Evolutionary conservation across 1,140 invertebrate species (phyloP), one percentile per base, ranked within the genome.

Genomic region (Hypothenemus hampei): DNA sequence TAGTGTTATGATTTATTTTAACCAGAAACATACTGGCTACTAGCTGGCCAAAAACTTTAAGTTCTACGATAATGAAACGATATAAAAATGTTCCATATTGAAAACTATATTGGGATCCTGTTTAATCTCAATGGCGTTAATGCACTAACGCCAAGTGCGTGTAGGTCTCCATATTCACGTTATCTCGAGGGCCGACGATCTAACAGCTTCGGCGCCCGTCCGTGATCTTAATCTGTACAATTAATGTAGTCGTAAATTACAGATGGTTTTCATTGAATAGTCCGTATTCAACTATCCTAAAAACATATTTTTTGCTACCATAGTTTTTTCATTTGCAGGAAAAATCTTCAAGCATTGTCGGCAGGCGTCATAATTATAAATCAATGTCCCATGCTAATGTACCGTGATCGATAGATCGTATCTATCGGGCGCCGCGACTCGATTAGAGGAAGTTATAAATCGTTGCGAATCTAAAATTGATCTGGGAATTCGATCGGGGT

Each of bases 391-490:
- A 69, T 67, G 67, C 59, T 67, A 67, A 69, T 67, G 66, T 62
- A 59, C 52, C 64, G 61, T 64, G 65, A 69, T 69, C 67, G 62
- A 67, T 69, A 69, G 65, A 67, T 67, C 55, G 37, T 61, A 66
- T 66, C 64, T 55, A 29, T 7, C 11, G 41, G 41, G 23, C 48
- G 54, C 53, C 58, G 62, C 50, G 51, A 58, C 58, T 60, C 48
- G 65, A 62, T 62, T 60, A 60, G 63, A 65, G 68, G 68, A 68
- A 68, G 68, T 68, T 68, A 69, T 69, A 69, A 69, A 69, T 69
- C 68, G 65, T 64, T 61, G 57, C 60, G 59, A 68, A 69, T 69
- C 68, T 69, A 67, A 69, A 69, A 69, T 69, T 69, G 68, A 69
- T 69, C 68, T 65, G 61, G 40, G 35, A 37, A n/a, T 16, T 37